Evolutionary conservation across 2,888 invertebrate species (phyloP).

Genomic region (Oscheius myriophilus): DNA sequence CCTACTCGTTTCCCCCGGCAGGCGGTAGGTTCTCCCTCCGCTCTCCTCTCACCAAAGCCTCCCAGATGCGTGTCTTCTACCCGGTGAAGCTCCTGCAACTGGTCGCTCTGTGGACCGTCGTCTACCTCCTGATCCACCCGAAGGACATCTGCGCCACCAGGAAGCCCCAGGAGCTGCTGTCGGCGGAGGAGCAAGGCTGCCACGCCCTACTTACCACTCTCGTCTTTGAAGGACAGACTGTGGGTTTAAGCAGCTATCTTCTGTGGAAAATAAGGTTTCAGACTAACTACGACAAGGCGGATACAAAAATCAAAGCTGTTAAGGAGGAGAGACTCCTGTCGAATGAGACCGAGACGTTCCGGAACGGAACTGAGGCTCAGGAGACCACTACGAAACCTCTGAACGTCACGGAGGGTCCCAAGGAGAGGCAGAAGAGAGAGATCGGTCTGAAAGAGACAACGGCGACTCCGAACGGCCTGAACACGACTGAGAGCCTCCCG

Average conservation of each 20-base stretch:
- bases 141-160: conserved; percentile 11
- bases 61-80: conserved; percentile 11
- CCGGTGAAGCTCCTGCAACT: conserved; percentile 3
- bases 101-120: neutral
- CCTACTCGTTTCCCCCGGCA: no score
- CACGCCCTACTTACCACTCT: neutral
- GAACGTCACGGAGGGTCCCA: neutral
- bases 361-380: no score
- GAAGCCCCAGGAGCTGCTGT: neutral
- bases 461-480: neutral
- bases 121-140: conserved; percentile 7
- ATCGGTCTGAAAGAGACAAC: neutral
- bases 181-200: neutral
- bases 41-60: no score
- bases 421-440: neutral
- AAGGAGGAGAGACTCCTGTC: neutral
- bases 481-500: neutral
- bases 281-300: neutral
- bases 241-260: no score
- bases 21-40: no score
- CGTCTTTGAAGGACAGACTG: neutral
- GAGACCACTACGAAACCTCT: neutral
- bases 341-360: neutral
- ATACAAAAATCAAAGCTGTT: neutral
- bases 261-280: neutral